Evolutionary conservation across 2,797 vertebrate species (phyloP).

Genomic region (Stomatorhinus walkeri): DNA sequence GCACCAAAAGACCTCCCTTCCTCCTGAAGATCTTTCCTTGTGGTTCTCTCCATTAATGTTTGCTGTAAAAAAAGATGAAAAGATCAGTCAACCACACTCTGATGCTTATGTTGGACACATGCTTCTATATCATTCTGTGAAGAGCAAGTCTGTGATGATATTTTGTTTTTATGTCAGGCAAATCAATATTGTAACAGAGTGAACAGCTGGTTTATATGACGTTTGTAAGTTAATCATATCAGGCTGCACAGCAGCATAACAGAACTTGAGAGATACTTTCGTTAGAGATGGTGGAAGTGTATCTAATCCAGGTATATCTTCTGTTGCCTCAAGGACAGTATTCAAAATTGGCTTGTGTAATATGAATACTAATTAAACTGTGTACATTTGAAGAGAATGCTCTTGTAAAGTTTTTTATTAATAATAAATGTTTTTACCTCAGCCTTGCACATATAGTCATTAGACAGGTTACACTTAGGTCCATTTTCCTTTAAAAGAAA

Average conservation of each 20-base stretch:
- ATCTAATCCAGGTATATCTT: background rate
- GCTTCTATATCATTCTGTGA: background rate
- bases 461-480: conserved; percentile 52
- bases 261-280: background rate
- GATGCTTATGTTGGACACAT: background rate
- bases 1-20: background rate
- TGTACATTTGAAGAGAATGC: background rate
- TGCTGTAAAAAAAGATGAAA: conserved; percentile 10
- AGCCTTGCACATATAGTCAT: conserved; percentile 52
- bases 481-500: conserved; percentile 46
- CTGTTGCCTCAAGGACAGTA: background rate
- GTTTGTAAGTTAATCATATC: background rate
- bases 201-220: background rate
- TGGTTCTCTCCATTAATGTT: conserved; percentile 19
- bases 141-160: background rate
- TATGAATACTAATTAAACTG: background rate
- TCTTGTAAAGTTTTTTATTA: background rate
- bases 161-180: background rate
- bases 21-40: background rate
- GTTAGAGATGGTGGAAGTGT: background rate
- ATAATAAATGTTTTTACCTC: conserved; percentile 33
- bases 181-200: background rate
- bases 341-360: background rate
- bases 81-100: background rate
- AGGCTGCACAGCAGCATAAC: background rate